These are phyloP conservation scores for Chaenodraco wilsoni DNA, from an alignment of 2,797 vertebrate species.

Conservation along the genomic window DNA sequence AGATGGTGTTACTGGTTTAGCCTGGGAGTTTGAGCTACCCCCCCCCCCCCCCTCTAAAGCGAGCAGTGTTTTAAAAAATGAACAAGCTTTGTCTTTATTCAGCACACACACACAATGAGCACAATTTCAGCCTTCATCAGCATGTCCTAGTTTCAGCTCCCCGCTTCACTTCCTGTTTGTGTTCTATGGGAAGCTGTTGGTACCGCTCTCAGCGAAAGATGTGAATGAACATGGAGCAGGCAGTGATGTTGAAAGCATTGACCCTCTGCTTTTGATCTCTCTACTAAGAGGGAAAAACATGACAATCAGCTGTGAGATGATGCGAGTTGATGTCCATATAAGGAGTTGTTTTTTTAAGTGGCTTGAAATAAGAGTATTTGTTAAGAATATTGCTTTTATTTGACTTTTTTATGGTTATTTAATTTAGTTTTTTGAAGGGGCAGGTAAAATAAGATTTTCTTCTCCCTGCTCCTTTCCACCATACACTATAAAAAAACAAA, in stretches of 20 bases:
- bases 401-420: too few relatives aligned
- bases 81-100: conserved; percentile 45
- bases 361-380: too few relatives aligned
- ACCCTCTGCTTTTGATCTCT: conserved; percentile 28
- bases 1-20: conserved; percentile 40
- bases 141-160: conserved; percentile 53
- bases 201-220: conserved; percentile 20
- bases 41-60: conserved; percentile 18
- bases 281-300: not conserved
- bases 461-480: too few relatives aligned
- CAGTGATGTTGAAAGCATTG: conserved; percentile 18
- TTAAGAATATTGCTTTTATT: too few relatives aligned
- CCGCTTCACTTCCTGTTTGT: conserved; percentile 37
- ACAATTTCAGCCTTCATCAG: conserved; percentile 48
- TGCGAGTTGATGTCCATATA: conserved; percentile 1
- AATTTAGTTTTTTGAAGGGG: too few relatives aligned
- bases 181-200: not conserved
- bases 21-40: conserved; percentile 37
- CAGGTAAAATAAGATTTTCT: too few relatives aligned
- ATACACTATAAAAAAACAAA: too few relatives aligned
- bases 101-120: conserved; percentile 35
- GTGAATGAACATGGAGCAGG: conserved; percentile 24
- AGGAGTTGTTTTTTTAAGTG: conserved; percentile 4
- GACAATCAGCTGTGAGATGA: conserved; percentile 4
- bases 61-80: conserved; percentile 19